Base-by-base conservation (phyloP, 2,888 invertebrate genomes). In the Drepana falcataria region DNA sequence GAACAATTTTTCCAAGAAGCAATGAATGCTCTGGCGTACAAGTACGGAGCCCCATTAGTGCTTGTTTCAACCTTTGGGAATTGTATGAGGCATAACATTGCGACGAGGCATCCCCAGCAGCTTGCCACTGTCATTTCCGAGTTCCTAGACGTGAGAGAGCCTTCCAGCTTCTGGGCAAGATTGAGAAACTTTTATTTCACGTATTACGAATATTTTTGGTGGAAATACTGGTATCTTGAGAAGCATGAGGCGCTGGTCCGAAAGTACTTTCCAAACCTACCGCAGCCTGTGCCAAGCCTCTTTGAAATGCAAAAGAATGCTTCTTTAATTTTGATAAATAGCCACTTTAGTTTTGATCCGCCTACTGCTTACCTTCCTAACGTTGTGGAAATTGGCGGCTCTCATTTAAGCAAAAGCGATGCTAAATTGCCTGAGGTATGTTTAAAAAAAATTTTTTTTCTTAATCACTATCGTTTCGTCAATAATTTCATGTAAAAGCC, bases 361-460 rank as follows among this genome's bases (percentile, higher is more conserved):
- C 81, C 92, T 0, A 73, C 80, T 4, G 92, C 93, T 0, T 81
- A 89, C 35, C 79, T 92, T 2, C 93, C 93, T 0, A 93, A 92
- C 66, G 81, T 92, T 57, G 78, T 93, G 2, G 92, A 93, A 66
- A 85, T 93, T 52, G 93, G 93, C 33, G 93, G 93, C 35, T 70
- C 89, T 51, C 93, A 93, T 75, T 71, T 92, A 3, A 78, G 77
- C 21, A 72, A 77, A 48, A 83, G 75, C 59, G 73, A 78, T 47
- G 65, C 60, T 0, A 65, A 75, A 52, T 73, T 91, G n/a, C 84
- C 90, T 4, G 54, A 74, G 64, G 89, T 88, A 66, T 66, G 71
- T 6, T 40, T 4, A 40, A 40, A 1, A 40, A 40, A 6, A 6
- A 6, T 6, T 40, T 2, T 37, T 5, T 4, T 40, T 40, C 40